These are phyloP conservation scores for Acomys russatus DNA, from an alignment of 2,797 vertebrate genomes.

Conservation along the genomic window DNA sequence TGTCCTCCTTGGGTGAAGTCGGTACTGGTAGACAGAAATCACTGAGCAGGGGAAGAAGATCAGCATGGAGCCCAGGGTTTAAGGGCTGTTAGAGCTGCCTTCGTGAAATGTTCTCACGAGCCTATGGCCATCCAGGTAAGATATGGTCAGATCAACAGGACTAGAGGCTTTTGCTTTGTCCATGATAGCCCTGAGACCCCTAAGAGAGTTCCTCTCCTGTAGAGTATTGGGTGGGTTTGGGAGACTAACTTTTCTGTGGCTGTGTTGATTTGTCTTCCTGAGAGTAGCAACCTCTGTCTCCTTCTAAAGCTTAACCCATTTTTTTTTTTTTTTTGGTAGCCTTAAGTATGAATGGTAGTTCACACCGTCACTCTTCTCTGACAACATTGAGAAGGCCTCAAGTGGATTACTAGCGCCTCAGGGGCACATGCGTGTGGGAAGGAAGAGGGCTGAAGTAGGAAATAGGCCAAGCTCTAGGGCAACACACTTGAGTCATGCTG, in stretches of 20 bases:
- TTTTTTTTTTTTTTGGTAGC: neutral
- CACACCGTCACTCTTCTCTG: neutral
- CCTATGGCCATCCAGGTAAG: neutral
- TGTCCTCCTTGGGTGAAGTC: neutral
- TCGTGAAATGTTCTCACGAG: neutral
- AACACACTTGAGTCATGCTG: neutral
- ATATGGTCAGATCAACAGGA: neutral
- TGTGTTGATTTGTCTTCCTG: neutral
- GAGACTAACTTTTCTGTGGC: neutral
- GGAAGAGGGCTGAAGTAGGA: fast-evolving
- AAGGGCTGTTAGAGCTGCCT: neutral
- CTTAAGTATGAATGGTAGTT: neutral
- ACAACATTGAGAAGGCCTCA: neutral
- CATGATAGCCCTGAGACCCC: neutral
- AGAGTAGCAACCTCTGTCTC: neutral
- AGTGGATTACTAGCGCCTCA: neutral
- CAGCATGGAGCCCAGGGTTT: neutral
- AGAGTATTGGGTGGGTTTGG: neutral
- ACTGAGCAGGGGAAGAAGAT: no score
- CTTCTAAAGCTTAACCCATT: neutral
- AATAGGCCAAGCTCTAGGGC: neutral
- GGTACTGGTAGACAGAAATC: neutral
- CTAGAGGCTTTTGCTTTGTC: neutral
- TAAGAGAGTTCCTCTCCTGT: neutral
- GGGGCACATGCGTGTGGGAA: neutral